Evolutionary conservation across 2,888 invertebrate species (phyloP), one percentile per base, ranked within the genome.

Genomic region (Sthenelais limicola): DNA sequence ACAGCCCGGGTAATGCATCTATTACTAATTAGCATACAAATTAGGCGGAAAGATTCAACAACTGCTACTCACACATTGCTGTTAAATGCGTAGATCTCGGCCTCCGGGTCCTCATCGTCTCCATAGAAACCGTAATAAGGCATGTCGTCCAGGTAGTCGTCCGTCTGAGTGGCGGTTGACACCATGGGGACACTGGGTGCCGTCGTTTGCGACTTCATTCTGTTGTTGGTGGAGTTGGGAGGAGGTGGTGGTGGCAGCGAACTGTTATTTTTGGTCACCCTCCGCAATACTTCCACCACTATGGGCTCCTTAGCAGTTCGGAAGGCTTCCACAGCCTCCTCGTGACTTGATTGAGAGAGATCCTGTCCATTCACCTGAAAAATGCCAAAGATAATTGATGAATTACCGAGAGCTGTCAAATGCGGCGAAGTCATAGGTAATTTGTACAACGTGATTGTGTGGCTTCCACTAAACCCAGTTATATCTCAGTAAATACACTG

Each of bases 341-440:
- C 86, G 77, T 87, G 87, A 49, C 82, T 82, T n/a, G 85, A 82
- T 76, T 84, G 83, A 32, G 86, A 85, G 72, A 88, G 77, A 74
- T 88, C 88, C 78, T 85, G 85, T 62, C 88, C 88, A 82, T 87
- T 88, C 74, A 88, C 87, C 88, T 88, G 82, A 0, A 81, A 80
- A 9, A 4, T 30, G 9, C 26, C 7, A 26, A 56, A 51, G 47
- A 43, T 15, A 43, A 43, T 43, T 15, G n/a, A 18, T 43, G 47
- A 15, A 15, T 43, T 43, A n/a, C n/a, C n/a, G n/a, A n/a, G n/a
- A n/a, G n/a, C n/a, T n/a, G n/a, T n/a, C n/a, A n/a, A n/a, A n/a
- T n/a, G n/a, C n/a, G n/a, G n/a, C n/a, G n/a, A n/a, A n/a, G n/a
- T n/a, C n/a, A n/a, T n/a, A n/a, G n/a, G n/a, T n/a, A n/a, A n/a